Conservation (phyloP, 2,797 vertebrate species). For the Darevskia nairensis region DNA sequence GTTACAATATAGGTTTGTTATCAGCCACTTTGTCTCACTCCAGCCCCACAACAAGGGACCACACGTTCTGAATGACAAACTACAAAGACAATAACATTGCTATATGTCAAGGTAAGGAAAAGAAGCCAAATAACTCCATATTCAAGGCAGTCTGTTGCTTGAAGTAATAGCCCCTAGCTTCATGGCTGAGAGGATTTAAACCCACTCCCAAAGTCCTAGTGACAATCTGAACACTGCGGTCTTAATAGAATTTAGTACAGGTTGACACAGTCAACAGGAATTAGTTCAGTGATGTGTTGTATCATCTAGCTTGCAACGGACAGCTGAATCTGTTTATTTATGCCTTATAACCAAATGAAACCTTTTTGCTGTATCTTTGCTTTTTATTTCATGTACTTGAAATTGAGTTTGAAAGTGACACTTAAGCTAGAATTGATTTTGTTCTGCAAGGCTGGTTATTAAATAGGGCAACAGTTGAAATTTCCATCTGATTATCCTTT, state of each 20-base stretch:
- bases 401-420: neutral
- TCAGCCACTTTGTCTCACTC: neutral
- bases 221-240: neutral
- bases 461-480: neutral
- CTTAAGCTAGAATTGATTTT: constrained; percentile 4
- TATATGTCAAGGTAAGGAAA: neutral
- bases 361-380: neutral
- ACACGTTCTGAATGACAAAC: no score
- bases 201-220: no score
- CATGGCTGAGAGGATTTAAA: neutral
- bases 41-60: no score
- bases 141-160: neutral
- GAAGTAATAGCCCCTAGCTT: no score
- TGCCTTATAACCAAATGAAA: neutral
- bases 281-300: neutral
- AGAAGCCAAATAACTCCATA: neutral
- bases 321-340: neutral
- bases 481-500: neutral
- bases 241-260: neutral
- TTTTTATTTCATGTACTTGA: neutral
- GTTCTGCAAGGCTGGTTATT: neutral
- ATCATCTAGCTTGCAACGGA: neutral
- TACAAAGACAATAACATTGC: neutral
- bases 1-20: neutral
- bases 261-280: neutral